Percentiles rank a stretch among this genome's conserved stretches.
Evolutionary conservation across 2,113 vertebrate species (phyloP).

Genomic region (Neodon shergylaensis): DNA sequence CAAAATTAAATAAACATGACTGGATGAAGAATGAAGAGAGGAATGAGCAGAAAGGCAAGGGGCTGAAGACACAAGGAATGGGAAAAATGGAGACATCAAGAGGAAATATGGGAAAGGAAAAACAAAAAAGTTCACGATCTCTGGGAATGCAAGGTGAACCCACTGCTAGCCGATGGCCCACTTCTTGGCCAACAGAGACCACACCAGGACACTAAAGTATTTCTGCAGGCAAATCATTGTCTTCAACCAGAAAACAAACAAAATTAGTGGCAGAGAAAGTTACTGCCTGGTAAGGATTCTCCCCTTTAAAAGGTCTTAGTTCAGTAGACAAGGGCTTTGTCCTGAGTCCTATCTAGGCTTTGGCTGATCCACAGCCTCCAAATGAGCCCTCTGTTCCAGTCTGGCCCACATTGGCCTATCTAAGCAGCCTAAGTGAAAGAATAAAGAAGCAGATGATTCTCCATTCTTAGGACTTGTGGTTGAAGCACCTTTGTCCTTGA

Average conservation of each 20-base stretch:
- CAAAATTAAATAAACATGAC: neutral
- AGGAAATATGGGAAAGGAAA: neutral
- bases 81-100: neutral
- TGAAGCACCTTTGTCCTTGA: neutral
- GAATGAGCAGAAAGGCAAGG: neutral
- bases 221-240: neutral
- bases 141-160: rapidly evolving
- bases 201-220: neutral
- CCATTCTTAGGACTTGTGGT: neutral
- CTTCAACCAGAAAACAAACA: neutral
- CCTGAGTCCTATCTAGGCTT: neutral
- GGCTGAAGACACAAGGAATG: neutral
- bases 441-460: neutral
- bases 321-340: neutral
- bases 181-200: neutral
- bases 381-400: neutral
- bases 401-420: too few species aligned
- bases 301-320: neutral
- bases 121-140: neutral
- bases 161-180: too few species aligned
- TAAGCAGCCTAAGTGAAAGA: neutral
- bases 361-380: too few species aligned
- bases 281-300: neutral
- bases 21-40: neutral
- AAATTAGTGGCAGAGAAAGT: neutral